Percentiles rank a stretch among this genome's conserved stretches.
Conservation (phyloP, 2,888 invertebrate genomes). For the Agonum fuliginosum region DNA sequence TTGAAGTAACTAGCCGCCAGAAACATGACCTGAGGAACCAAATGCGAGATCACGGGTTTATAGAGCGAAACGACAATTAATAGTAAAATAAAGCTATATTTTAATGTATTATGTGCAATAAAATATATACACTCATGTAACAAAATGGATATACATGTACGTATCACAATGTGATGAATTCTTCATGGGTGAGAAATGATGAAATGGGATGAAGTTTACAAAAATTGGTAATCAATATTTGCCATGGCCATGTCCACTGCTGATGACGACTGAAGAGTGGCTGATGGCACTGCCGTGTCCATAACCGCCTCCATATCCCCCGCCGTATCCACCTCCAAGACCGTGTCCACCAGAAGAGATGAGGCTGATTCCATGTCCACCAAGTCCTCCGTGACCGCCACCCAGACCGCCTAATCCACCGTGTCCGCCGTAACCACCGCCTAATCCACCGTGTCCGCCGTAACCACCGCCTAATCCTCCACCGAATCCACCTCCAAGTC, state of each 20-base stretch:
- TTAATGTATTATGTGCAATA: conserved; percentile 45
- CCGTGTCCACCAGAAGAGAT: conserved; percentile 34
- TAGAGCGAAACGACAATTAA: conserved; percentile 40
- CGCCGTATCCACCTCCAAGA: conserved; percentile 47
- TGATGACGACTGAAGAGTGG: conserved; percentile 9
- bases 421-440: conserved; percentile 25
- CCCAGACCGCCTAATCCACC: background rate
- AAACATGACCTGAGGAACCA: background rate
- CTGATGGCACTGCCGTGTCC: conserved; percentile 35
- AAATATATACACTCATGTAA: conserved; percentile 53
- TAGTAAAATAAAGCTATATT: conserved; percentile 50
- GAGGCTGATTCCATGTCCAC: background rate
- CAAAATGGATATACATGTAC: conserved; percentile 28
- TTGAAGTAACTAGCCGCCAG: background rate
- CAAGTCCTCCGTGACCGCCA: conserved; percentile 18
- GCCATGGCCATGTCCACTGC: conserved; percentile 40
- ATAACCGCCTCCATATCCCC: conserved; percentile 42
- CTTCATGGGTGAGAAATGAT: conserved; percentile 23
- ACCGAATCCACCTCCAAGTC: conserved; percentile 57
- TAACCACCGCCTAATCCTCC: conserved; percentile 59
- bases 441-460: conserved; percentile 7
- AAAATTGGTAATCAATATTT: conserved; percentile 17
- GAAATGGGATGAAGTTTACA: conserved; percentile 22
- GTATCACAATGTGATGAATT: conserved; percentile 47
- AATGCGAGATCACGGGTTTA: conserved; percentile 14